Conservation (phyloP, 2,888 invertebrate genomes). For the Apamea monoglypha region DNA sequence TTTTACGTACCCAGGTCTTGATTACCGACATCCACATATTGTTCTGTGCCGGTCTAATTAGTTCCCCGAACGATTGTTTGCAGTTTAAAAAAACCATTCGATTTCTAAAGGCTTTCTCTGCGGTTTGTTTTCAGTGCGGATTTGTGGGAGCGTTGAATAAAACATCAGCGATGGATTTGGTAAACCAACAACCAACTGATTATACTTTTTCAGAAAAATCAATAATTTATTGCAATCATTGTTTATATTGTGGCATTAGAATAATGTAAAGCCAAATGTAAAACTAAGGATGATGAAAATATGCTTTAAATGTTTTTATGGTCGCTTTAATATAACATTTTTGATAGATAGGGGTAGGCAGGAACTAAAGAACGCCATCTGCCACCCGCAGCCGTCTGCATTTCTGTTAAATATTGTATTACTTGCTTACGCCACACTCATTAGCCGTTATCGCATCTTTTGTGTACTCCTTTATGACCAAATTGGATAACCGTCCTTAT, state of each 20-base stretch:
- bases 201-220: background rate
- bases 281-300: background rate
- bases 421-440: too few species aligned
- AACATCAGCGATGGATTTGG: slow-evolving; percentile 28
- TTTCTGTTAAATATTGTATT: background rate
- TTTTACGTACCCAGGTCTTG: slow-evolving; percentile 5
- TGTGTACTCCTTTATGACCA: too few species aligned
- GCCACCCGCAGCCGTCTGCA: too few species aligned
- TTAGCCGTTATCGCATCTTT: too few species aligned
- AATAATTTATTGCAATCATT: background rate
- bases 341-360: background rate
- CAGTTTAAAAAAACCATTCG: slow-evolving; percentile 16
- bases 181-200: slow-evolving; percentile 21
- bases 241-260: background rate
- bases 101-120: slow-evolving; percentile 24
- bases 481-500: too few species aligned
- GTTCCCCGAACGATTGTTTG: slow-evolving; percentile 15
- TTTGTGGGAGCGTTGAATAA: slow-evolving; percentile 33
- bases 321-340: background rate
- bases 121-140: slow-evolving; percentile 19
- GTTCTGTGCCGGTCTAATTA: slow-evolving; percentile 43
- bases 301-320: background rate
- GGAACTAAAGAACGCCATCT: background rate
- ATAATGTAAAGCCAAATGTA: slow-evolving; percentile 3
- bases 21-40: slow-evolving; percentile 42